Base-by-base conservation (phyloP, 2,888 invertebrate species). In the Eupithecia vulgata region DNA sequence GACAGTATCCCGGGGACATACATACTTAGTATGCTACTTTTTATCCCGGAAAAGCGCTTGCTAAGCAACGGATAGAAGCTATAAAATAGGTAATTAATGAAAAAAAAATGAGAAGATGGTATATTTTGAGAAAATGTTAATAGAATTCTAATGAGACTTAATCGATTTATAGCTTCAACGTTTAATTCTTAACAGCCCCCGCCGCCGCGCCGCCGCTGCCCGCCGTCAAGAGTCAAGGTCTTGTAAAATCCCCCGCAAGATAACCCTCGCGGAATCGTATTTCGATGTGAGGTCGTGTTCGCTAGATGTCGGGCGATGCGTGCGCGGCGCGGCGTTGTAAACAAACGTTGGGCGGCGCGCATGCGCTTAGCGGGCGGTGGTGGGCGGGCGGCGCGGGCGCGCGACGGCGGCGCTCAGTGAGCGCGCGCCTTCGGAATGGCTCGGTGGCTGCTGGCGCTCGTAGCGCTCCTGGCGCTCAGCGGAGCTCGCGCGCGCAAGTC, bases 401-500 rank as follows among this genome's bases (percentile, higher is more conserved):
- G 83, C 82, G 81, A 85, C 85, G 87, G 84, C 81, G 83, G 88
- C 86, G 87, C 87, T 88, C 93, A 93, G 93, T 93, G 88, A 92
- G 91, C 94, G 93, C 92, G 93, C 91, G 93, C 90, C 88, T 82
- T 92, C 89, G 92, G 90, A 91, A 94, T 94, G 94, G 93, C 93
- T 91, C 93, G 94, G 89, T 93, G 91, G 92, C 90, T 93, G 90
- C 88, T 90, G 90, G 92, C 91, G 88, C 88, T 93, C 84, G 90
- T 88, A 88, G 91, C 91, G 85, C 87, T 93, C 85, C 91, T 95
- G 91, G 94, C 95, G 90, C 94, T 95, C 87, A 90, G 93, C 91
- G 91, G 88, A 92, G 91, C 88, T 89, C 89, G 90, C 87, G 90
- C 93, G 90, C 86, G 91, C 88, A 94, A 94, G 80, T 92, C 94